Conservation (phyloP, 2,888 invertebrate species). For the Cryptocheilus praepositus region DNA sequence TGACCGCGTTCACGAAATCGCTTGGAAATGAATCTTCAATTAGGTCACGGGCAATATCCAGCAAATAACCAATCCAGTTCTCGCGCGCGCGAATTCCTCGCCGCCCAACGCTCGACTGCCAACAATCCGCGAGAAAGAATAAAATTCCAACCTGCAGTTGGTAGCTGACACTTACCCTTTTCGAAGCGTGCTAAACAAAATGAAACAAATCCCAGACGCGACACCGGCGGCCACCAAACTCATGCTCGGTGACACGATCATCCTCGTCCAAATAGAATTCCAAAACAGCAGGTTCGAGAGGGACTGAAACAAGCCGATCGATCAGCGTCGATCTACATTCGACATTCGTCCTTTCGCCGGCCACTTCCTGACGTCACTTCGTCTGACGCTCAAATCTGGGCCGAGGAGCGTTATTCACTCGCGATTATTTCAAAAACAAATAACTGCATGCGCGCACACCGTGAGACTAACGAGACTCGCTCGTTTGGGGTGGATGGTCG, state of each 20-base stretch:
- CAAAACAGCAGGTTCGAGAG: background rate
- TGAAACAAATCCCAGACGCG: constrained; percentile 82
- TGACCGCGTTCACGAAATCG: constrained; percentile 10
- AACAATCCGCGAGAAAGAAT: too few species aligned
- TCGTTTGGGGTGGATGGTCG: too few species aligned
- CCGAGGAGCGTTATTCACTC: background rate
- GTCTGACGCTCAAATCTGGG: background rate
- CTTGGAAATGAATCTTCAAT: constrained; percentile 22
- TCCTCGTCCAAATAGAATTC: constrained; percentile 39
- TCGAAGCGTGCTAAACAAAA: constrained; percentile 78
- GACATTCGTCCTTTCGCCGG: background rate
- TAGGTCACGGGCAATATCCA: constrained; percentile 9
- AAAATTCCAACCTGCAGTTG: too few species aligned
- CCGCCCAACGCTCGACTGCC: too few species aligned
- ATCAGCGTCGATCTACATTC: background rate
- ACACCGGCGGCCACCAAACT: constrained; percentile 82
- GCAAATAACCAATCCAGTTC: constrained; percentile 29
- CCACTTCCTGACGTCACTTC: background rate
- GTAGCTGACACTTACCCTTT: constrained; percentile 76
- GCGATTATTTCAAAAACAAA: background rate
- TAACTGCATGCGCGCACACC: too few species aligned
- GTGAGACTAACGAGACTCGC: too few species aligned
- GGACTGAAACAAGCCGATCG: too few species aligned
- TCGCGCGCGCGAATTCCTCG: too few species aligned
- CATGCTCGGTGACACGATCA: constrained; percentile 78